Evolutionary conservation across 1,140 invertebrate genomes (phyloP), one percentile per base, ranked within the genome.

Genomic region (Philotrypesis tridentata): DNA sequence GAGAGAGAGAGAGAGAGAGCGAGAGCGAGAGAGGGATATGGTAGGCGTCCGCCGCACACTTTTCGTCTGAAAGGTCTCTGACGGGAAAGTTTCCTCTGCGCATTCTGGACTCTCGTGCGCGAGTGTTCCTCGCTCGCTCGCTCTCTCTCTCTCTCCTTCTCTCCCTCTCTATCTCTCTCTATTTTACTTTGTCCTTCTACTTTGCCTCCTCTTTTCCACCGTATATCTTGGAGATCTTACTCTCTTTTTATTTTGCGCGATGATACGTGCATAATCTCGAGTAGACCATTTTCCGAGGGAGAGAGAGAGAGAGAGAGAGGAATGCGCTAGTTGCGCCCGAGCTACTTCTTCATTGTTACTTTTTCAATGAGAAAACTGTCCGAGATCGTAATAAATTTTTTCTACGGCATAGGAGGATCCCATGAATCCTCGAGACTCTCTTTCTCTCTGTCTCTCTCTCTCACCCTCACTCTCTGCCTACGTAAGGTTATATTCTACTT

Each of bases 231-330:
- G 61, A 25, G 25, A 43, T 63, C 31, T 72, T 17, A 70, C 70
- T 60, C 48, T 37, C 78, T 48, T 77, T 73, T 33, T 31, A 23
- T 31, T 31, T 70, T 37, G 40, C 72, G 23, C 75, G 55, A 55
- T 40, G 65, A 71, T 43, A 75, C 73, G 80, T 27, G 82, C 79
- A 79, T 82, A 82, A 70, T 77, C 68, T 86, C 83, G 85, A 86
- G 85, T 87, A 84, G 88, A 85, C 86, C 85, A 82, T 87, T 86
- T 83, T 85, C 84, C 87, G 86, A 84, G n/a, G n/a, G n/a, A n/a
- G n/a, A n/a, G n/a, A n/a, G n/a, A n/a, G n/a, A n/a, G n/a, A n/a
- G n/a, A n/a, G n/a, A n/a, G 63, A 55, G 21, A 5, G 48, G 14
- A 1, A 17, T 11, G 40, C 40, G 40, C 63, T 60, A 37, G 71